Percentiles rank a stretch among this genome's conserved stretches.
phyloP scores from a whole-genome alignment of 1,140 invertebrate genomes.

The Protaetia brevitarsis region DNA sequence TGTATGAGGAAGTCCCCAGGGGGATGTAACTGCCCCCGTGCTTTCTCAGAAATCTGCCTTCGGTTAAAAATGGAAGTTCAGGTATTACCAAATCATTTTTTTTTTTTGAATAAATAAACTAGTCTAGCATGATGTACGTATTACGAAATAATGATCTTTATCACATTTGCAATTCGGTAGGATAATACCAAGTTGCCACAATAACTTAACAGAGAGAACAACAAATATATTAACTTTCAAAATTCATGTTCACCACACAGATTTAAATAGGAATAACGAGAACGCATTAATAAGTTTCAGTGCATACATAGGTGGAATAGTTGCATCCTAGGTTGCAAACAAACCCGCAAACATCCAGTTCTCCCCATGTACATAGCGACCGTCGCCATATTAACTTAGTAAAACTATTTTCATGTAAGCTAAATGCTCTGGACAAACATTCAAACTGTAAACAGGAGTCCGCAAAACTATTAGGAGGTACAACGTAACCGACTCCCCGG shows the following conservation, averaged over 20 bases:
- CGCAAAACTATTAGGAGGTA: slow-evolving; percentile 37
- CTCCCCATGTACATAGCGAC: too few species aligned
- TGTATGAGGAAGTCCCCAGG: too few species aligned
- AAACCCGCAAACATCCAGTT: slow-evolving; percentile 9
- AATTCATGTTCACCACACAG: not conserved
- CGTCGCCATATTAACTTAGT: slow-evolving; percentile 36
- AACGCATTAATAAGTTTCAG: slow-evolving; percentile 4
- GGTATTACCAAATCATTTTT: too few species aligned
- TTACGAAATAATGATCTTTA: too few species aligned
- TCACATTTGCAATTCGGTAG: too few species aligned
- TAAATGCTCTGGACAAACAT: slow-evolving; percentile 34
- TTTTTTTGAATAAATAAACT: too few species aligned
- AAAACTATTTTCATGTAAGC: slow-evolving; percentile 42
- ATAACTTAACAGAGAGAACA: not conserved
- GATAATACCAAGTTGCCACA: not conserved
- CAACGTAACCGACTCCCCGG: slow-evolving; percentile 20
- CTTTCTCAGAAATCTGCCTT: too few species aligned
- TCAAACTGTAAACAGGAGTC: slow-evolving; percentile 36
- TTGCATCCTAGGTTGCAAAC: not conserved
- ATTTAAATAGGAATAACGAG: not conserved
- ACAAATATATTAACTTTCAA: too few species aligned
- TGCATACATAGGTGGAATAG: not conserved
- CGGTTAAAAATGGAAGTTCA: too few species aligned
- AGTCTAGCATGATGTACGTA: too few species aligned
- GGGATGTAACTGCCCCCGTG: too few species aligned